Conservation (phyloP, 2,113 vertebrate genomes). For the Myrmophylax atrothorax region DNA sequence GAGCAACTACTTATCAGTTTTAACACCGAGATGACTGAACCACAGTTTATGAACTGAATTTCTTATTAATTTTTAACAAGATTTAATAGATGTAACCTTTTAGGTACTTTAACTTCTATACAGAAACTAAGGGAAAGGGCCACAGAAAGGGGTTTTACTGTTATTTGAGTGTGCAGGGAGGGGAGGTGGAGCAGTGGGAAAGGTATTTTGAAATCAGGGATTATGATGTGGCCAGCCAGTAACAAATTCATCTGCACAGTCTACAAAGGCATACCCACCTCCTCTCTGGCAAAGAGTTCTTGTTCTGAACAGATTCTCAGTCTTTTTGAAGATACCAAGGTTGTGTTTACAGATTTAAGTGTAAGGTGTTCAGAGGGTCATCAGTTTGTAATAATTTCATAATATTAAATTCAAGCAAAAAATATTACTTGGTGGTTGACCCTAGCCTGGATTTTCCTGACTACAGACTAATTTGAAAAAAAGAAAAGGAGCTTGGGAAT, state of each 20-base stretch:
- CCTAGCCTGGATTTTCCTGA: not conserved
- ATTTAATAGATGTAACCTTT: not conserved
- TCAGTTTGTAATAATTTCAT: not conserved
- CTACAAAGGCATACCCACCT: not conserved
- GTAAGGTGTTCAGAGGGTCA: not conserved
- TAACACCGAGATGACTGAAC: not conserved
- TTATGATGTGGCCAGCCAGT: not conserved
- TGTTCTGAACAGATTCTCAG: not conserved
- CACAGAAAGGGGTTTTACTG: not conserved
- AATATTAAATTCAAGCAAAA: not conserved
- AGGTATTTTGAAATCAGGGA: not conserved
- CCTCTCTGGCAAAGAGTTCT: not conserved
- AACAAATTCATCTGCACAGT: not conserved
- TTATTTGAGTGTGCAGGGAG: not conserved
- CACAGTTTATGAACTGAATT: not conserved
- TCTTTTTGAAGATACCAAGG: not conserved
- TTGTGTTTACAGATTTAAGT: not conserved
- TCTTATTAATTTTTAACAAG: not conserved
- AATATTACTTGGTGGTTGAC: not conserved
- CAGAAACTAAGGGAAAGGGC: not conserved
- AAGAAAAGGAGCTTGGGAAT: slow-evolving; percentile 3
- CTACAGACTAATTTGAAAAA: not conserved
- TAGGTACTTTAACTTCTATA: not conserved
- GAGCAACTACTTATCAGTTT: not conserved
- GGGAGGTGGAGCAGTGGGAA: fast-evolving